A percentile compares a stretch with the other conserved stretches of the same genome.
phyloP scores from a whole-genome alignment of 2,797 vertebrate genomes.

The Macropus fuliginosus region DNA sequence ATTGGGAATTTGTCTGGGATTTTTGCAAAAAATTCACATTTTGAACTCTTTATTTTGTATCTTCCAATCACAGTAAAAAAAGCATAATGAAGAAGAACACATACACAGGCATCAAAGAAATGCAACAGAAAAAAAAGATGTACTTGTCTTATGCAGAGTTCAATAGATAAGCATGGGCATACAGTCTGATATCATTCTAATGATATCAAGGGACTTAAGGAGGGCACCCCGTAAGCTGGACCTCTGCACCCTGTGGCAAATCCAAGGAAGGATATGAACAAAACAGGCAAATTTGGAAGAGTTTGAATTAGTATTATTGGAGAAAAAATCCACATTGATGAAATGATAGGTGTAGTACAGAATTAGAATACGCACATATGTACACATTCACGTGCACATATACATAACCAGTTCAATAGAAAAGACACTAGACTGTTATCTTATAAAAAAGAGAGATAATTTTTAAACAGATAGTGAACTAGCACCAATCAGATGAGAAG shows the following conservation, averaged over 20 bases:
- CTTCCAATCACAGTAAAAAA: slow-evolving; percentile 26
- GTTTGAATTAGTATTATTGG: background rate
- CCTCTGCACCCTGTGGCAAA: background rate
- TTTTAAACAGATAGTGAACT: background rate
- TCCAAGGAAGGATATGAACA: background rate
- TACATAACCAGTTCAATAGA: background rate
- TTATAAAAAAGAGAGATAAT: background rate
- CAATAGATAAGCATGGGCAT: background rate
- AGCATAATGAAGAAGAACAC: slow-evolving; percentile 39
- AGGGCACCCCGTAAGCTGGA: background rate
- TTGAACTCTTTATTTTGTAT: slow-evolving; percentile 48
- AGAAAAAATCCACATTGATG: background rate
- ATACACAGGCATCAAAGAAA: background rate
- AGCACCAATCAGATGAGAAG: background rate
- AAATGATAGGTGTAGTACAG: background rate
- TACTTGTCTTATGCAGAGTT: background rate
- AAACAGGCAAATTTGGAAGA: background rate
- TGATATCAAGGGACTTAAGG: background rate
- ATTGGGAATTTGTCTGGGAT: slow-evolving; percentile 34
- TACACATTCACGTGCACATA: background rate
- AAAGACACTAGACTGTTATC: background rate
- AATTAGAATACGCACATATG: background rate
- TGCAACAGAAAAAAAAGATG: background rate
- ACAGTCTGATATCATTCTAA: too few relatives aligned
- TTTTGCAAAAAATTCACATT: slow-evolving; percentile 55